Conservation (phyloP, 2,888 invertebrate genomes). For the Myopa testacea region DNA sequence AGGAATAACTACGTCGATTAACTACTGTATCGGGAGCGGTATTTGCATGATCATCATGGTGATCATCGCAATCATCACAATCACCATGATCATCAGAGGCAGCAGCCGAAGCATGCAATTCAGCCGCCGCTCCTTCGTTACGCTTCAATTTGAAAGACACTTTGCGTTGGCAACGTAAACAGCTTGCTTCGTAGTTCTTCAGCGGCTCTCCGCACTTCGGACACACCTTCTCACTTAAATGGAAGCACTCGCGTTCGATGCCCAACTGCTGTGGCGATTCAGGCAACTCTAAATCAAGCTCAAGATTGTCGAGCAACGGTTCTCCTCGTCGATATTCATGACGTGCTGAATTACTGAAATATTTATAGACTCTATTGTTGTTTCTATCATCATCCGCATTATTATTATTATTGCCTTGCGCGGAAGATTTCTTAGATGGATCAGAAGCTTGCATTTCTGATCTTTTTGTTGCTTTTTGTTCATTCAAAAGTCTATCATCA, state of each 20-base stretch:
- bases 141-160: constrained; percentile 54
- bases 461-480: constrained; percentile 22
- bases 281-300: constrained; percentile 58
- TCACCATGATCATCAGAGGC: constrained; percentile 25
- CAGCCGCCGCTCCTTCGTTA: neutral
- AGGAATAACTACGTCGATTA: constrained; percentile 53
- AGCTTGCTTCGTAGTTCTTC: constrained; percentile 62
- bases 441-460: constrained; percentile 26
- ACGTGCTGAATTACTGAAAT: constrained; percentile 66
- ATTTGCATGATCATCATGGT: constrained; percentile 24
- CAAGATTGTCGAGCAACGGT: constrained; percentile 52
- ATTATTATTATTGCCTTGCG: constrained; percentile 13
- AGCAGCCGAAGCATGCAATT: neutral
- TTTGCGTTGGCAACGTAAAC: constrained; percentile 61
- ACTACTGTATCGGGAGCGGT: constrained; percentile 38
- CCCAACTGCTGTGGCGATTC: constrained; percentile 41
- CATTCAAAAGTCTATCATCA: constrained; percentile 56
- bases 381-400: constrained; percentile 12
- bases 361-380: constrained; percentile 66
- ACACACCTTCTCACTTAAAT: constrained; percentile 61
- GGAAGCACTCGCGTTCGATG: constrained; percentile 62
- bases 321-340: constrained; percentile 59
- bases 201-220: constrained; percentile 62
- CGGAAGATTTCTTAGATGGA: neutral
- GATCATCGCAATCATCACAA: constrained; percentile 32